phyloP scores from a whole-genome alignment of 2,113 vertebrate genomes.

The Bubo blakistoni region DNA sequence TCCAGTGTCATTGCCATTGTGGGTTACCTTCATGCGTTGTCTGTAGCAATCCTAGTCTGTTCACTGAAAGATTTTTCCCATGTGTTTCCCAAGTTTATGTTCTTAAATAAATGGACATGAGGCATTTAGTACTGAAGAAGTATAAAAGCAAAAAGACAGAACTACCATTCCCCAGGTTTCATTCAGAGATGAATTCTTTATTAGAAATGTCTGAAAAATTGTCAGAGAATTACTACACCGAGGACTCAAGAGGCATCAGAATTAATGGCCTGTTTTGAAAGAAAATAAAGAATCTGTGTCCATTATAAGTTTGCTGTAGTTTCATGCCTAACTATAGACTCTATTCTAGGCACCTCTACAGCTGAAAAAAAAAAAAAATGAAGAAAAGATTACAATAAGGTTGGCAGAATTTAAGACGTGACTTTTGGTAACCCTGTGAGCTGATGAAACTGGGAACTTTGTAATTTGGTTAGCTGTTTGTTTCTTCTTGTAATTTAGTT shows the following conservation, averaged over 20 bases:
- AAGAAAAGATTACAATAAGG: not conserved
- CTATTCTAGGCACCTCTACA: not conserved
- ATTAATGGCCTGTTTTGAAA: constrained; percentile 17
- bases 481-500: not conserved
- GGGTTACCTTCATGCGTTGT: not conserved
- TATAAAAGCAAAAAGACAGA: not conserved
- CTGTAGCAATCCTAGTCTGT: not conserved
- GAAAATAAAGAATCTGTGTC: not conserved
- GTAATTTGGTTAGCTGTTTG: not conserved
- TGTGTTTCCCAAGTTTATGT: not conserved
- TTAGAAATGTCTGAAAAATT: constrained; percentile 21
- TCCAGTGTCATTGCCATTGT: not conserved
- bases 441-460: not conserved
- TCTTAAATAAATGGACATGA: not conserved
- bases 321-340: not conserved
- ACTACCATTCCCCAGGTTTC: not conserved
- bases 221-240: not conserved
- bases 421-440: not conserved
- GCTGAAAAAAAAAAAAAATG: not conserved
- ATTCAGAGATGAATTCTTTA: not conserved
- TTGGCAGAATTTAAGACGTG: not conserved
- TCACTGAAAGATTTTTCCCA: not conserved
- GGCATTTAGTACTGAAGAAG: not conserved
- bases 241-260: not conserved
- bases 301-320: not conserved